Percentiles rank a stretch among this genome's conserved stretches.
phyloP scores from a whole-genome alignment of 2,888 invertebrate species.

The Autographa gamma region DNA sequence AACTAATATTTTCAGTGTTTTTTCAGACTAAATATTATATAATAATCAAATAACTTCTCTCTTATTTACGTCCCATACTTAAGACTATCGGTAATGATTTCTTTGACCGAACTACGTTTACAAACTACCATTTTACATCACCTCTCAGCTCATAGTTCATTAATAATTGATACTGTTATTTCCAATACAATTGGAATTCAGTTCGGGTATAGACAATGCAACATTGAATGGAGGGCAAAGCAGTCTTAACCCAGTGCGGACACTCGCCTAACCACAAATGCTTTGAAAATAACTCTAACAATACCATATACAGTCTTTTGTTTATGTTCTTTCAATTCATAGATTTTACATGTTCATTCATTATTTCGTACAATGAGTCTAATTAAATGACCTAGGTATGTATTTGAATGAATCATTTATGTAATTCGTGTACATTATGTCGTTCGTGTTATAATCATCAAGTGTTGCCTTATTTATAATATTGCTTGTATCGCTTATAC shows the following conservation, averaged over 20 bases:
- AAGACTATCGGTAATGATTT: background rate
- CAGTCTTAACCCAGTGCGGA: background rate
- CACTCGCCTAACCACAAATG: too few relatives aligned
- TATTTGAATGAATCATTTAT: too few relatives aligned
- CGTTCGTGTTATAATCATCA: too few relatives aligned
- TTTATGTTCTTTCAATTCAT: background rate
- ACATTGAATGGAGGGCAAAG: background rate
- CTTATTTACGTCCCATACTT: background rate
- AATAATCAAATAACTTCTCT: too few relatives aligned
- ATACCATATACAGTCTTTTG: background rate
- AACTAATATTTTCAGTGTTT: too few relatives aligned
- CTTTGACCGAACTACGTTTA: background rate
- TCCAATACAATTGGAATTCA: conserved; percentile 1
- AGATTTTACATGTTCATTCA: too few relatives aligned
- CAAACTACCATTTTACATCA: background rate
- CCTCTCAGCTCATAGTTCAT: background rate
- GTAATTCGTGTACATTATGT: too few relatives aligned
- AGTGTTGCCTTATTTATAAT: too few relatives aligned
- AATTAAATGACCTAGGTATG: too few relatives aligned
- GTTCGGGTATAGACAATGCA: background rate
- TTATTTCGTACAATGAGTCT: too few relatives aligned
- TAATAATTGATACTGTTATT: conserved; percentile 4
- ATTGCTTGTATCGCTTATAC: too few relatives aligned
- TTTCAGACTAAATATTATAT: too few relatives aligned
- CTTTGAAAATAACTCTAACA: background rate